phyloP scores from a whole-genome alignment of 2,113 vertebrate genomes.

The Phyllostomus hastatus region DNA sequence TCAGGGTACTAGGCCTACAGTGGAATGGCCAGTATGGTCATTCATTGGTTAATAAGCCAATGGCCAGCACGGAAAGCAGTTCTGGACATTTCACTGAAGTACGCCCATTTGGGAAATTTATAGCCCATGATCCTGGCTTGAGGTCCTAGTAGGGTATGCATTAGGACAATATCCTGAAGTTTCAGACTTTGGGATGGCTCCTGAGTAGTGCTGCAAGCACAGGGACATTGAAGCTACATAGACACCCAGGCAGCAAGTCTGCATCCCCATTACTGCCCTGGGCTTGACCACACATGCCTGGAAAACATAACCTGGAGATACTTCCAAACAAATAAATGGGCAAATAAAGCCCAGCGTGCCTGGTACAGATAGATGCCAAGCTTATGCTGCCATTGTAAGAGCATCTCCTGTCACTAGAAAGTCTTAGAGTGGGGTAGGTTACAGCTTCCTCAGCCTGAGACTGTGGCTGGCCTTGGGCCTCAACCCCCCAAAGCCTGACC shows the following conservation, averaged over 20 bases:
- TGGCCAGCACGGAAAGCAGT: background rate
- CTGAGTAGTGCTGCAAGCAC: background rate
- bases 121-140: background rate
- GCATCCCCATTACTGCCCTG: background rate
- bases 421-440: background rate
- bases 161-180: background rate
- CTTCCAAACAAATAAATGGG: slow-evolving; percentile 72
- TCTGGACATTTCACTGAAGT: background rate
- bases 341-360: slow-evolving; percentile 52
- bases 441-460: background rate
- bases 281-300: slow-evolving; percentile 71
- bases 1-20: background rate
- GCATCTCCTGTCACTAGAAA: background rate
- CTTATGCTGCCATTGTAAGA: background rate
- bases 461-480: background rate
- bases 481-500: background rate
- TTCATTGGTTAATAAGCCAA: background rate
- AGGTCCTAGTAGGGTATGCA: background rate
- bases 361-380: slow-evolving; percentile 62
- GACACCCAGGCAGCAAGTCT: slow-evolving; percentile 19
- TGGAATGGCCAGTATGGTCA: background rate
- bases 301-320: slow-evolving; percentile 74
- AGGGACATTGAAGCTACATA: background rate
- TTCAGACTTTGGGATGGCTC: background rate
- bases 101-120: background rate